Evolutionary conservation across 2,113 vertebrate genomes (phyloP).

Genomic region (Amblyornis subalaris): DNA sequence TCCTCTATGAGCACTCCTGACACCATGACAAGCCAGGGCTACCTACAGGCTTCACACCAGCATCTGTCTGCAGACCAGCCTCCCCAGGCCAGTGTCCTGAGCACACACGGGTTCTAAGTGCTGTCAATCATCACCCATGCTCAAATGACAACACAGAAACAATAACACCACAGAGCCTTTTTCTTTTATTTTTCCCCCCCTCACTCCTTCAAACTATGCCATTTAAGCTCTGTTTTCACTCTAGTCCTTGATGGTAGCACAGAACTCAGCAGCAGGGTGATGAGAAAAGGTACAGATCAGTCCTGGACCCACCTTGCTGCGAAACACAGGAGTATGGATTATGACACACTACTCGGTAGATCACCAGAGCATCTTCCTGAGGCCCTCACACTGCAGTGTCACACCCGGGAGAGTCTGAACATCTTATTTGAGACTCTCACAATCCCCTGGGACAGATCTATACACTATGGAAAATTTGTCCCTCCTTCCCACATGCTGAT

Average conservation of each 20-base stretch:
- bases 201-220: fast-evolving
- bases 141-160: not conserved
- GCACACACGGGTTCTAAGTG: not conserved
- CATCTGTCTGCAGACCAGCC: not conserved
- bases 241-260: not conserved
- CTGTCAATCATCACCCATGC: fast-evolving
- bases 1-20: not conserved
- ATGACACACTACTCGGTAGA: fast-evolving
- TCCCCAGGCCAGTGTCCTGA: not conserved
- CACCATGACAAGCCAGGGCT: not conserved
- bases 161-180: not conserved
- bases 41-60: not conserved
- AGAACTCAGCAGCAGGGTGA: not conserved
- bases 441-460: not conserved
- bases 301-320: not conserved
- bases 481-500: not conserved
- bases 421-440: not conserved
- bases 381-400: not conserved
- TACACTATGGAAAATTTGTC: not conserved
- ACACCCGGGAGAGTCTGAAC: not conserved
- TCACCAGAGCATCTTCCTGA: not conserved
- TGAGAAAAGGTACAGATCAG: not conserved
- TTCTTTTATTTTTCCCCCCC: fast-evolving
- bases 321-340: not conserved
- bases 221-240: not conserved